Evolutionary conservation across 1,140 invertebrate genomes (phyloP), one percentile per base, ranked within the genome.

Genomic region (Parasteatoda tepidariorum): DNA sequence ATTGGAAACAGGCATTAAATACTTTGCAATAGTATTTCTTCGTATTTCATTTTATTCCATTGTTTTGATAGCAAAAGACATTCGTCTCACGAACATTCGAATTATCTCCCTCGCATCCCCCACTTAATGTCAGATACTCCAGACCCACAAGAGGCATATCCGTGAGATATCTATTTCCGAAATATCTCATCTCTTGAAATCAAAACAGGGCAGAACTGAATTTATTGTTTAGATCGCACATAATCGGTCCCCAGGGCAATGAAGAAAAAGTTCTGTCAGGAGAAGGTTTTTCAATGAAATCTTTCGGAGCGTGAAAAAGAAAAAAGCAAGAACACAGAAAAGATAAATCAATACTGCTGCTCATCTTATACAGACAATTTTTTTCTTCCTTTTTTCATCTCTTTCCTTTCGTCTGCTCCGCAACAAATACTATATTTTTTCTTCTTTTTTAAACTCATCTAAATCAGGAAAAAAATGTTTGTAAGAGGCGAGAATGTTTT

Each of bases 201-300:
- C 38, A 41, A 13, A n/a, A n/a, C n/a, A n/a, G n/a, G n/a, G 15
- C 57, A 18, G 61, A 22, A 11, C 64, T 41, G 64, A 67, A 67
- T 41, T 67, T 67, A 67, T 34, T 67, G 34, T 67, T 67, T 67
- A 18, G 68, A 22, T 38, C 26, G 41, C 68, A 55, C 13, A 71
- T 71, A 71, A 71, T 55, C 68, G 68, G 28, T 31, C 68, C 68
- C 68, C 28, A 26, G 30, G 68, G 3, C 22, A 28, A 71, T 71
- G 41, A 71, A 71, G 68, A 71, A 55, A 55, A 41, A 71, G 68
- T 55, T 71, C 68, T 71, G 71, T 74, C 71, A 74, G 55, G 28
- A 59, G 55, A 74, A 74, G 71, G 54, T 59, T 61, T 41, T 74
- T 74, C 71, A 74, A 71, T 71, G 55, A 74, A 74, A 61, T 61